phyloP scores from a whole-genome alignment of 2,797 vertebrate species.

The Ceryle rudis region DNA sequence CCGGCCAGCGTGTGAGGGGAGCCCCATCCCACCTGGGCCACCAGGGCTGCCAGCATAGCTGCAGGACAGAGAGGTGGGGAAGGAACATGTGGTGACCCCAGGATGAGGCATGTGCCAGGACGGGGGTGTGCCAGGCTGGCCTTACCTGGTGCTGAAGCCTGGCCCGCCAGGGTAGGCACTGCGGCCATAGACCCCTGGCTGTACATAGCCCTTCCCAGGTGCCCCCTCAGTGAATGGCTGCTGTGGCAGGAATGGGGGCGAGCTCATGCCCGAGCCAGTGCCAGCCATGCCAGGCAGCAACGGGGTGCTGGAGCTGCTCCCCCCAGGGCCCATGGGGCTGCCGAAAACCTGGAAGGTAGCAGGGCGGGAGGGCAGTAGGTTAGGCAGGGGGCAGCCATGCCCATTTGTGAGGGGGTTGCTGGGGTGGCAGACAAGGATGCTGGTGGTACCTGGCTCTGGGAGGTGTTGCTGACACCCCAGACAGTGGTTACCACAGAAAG shows the following conservation, averaged over 20 bases:
- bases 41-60: conserved; percentile 87
- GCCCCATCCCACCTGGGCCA: conserved; percentile 82
- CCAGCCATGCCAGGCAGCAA: conserved; percentile 87
- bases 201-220: conserved; percentile 87
- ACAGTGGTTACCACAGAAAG: conserved; percentile 97
- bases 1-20: conserved; percentile 82
- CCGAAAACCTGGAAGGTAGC: conserved; percentile 83
- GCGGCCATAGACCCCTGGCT: conserved; percentile 88
- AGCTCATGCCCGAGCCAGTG: conserved; percentile 86
- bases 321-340: conserved; percentile 91
- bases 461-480: conserved; percentile 94
- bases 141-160: conserved; percentile 77
- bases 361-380: accelerated
- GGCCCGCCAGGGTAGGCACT: conserved; percentile 78
- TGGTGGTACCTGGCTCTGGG: conserved; percentile 90
- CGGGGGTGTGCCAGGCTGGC: accelerated
- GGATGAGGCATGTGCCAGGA: accelerated
- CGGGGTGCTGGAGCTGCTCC: conserved; percentile 87
- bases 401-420: too few relatives aligned
- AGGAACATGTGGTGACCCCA: accelerated
- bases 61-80: not conserved
- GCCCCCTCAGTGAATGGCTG: conserved; percentile 86
- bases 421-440: accelerated
- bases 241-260: conserved; percentile 89
- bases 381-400: not conserved